phyloP scores from a whole-genome alignment of 2,113 vertebrate species.

The Eudyptes chrysolophus region DNA sequence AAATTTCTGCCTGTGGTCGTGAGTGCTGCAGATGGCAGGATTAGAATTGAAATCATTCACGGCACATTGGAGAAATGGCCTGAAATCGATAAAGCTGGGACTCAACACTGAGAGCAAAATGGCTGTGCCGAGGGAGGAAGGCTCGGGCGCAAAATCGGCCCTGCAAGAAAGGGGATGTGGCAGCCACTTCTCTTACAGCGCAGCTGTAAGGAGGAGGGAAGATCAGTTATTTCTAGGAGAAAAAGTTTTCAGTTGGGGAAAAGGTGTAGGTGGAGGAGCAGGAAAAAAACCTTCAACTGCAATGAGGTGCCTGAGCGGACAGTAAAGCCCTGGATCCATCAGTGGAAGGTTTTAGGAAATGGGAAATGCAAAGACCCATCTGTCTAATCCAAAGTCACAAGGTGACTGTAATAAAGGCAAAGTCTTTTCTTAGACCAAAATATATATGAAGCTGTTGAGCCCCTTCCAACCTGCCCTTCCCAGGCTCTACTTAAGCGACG shows the following conservation, averaged over 20 bases:
- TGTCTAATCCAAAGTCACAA: not conserved
- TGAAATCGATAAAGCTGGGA: not conserved
- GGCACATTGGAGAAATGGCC: not conserved
- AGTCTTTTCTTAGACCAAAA: not conserved
- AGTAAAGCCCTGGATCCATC: not conserved
- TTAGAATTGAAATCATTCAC: not conserved
- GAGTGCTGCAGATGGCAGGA: not conserved
- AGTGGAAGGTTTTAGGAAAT: not conserved
- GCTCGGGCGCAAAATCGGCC: not conserved
- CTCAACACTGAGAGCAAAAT: accelerated
- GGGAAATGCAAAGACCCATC: not conserved
- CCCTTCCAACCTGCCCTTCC: not conserved
- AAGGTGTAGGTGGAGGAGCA: not conserved
- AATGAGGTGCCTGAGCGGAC: accelerated
- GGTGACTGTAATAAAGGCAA: not conserved
- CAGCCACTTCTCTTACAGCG: not conserved
- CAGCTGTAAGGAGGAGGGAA: not conserved
- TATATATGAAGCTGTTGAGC: not conserved
- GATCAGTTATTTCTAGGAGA: not conserved
- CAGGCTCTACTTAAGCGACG: not conserved
- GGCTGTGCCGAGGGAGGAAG: not conserved
- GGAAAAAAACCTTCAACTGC: not conserved
- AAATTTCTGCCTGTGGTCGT: accelerated
- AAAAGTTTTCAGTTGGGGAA: not conserved
- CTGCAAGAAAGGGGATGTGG: not conserved